Base-by-base conservation (phyloP, 2,797 vertebrate species). In the Pantherophis alleghaniensis region DNA sequence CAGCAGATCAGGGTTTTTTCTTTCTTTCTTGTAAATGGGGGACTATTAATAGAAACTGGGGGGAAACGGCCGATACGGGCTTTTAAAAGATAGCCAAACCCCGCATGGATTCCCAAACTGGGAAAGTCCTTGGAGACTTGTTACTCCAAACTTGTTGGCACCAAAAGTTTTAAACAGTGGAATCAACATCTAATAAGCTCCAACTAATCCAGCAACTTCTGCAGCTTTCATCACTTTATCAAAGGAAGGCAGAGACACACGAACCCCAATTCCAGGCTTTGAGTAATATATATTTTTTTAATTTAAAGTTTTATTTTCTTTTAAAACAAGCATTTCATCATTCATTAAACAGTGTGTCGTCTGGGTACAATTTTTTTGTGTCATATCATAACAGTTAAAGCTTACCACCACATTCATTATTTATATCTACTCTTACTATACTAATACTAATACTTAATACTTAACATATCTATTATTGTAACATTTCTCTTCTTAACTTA, bases 1-100 rank as follows among this genome's bases (percentile, higher is more conserved):
- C 95, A 95, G 91, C 96, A 97, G 96, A 96, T 97, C 95, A 89
- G 66, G 95, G 93, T 83, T 94, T 96, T 96, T 96, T 94, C 93
- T 96, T 14, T 2, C 56, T 4, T 5, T 1, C 61, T 63, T 96
- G 95, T 96, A 95, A 95, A 96, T 14, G 94, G 94, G 79, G 92
- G 92, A 69, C 94, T 92, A 95, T 96, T 96, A 97, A 96, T 47
- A 96, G 95, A 96, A 97, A 94, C 95, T 69, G 88, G 53, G 88
- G 60, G 60, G 9, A 93, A 92, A 56, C 28, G 16, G 69, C 92
- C 86, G 66, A 60, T 88, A 88, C 59, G 90, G 90, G 93, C 91
- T 95, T 91, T 95, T 94, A 89, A 94, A 94, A 60, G 87, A 61
- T 10, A n/a, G 53, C 2, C 4, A 92, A 90, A 92, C 92, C 28